phyloP scores from a whole-genome alignment of 2,113 vertebrate species.

The Phoenicopterus ruber region DNA sequence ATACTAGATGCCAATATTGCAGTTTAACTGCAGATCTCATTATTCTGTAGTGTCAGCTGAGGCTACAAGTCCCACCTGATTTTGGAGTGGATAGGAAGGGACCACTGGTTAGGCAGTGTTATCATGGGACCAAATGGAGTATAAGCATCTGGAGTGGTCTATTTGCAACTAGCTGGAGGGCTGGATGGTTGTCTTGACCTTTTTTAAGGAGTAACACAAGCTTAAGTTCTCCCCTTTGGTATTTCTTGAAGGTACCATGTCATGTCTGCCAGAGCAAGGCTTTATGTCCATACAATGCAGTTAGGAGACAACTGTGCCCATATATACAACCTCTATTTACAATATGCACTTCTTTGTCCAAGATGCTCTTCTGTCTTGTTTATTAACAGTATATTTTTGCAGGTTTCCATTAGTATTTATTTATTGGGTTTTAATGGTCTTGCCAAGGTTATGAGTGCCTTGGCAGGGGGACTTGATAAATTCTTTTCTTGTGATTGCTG shows the following conservation, averaged over 20 bases:
- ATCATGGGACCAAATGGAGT: not conserved
- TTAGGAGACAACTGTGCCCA: not conserved
- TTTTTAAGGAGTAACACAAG: not conserved
- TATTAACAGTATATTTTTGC: not conserved
- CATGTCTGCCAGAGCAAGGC: not conserved
- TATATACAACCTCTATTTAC: not conserved
- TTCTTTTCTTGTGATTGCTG: not conserved
- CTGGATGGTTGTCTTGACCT: not conserved
- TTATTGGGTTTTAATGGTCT: not conserved
- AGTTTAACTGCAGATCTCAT: not conserved
- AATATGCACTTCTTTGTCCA: not conserved
- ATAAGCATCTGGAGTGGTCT: not conserved
- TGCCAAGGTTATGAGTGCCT: not conserved
- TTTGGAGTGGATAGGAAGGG: not conserved
- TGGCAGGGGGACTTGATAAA: not conserved
- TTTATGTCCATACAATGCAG: not conserved
- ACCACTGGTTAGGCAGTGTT: not conserved
- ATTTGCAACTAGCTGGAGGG: not conserved
- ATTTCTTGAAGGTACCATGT: not conserved
- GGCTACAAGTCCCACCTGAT: not conserved
- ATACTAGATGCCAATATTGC: not conserved
- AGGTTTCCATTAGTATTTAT: not conserved
- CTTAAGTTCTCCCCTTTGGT: not conserved
- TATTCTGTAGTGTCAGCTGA: not conserved
- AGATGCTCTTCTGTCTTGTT: not conserved